Evolutionary conservation across 1,140 invertebrate species (phyloP).

Genomic region (Drosophila pseudoobscura): DNA sequence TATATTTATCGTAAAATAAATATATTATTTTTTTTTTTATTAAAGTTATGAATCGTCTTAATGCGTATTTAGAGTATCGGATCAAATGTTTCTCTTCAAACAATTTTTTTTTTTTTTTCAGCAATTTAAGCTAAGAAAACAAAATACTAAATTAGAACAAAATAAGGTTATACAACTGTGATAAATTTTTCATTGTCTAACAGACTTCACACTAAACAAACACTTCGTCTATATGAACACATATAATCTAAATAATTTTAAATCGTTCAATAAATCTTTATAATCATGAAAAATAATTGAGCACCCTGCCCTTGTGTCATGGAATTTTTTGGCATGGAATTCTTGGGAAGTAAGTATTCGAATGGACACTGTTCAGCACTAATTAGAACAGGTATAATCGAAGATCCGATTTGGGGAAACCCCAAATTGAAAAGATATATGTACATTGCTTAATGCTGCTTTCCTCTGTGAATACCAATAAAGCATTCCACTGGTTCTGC

Average conservation of each 20-base stretch:
- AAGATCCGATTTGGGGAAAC: no score
- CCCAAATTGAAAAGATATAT: no score
- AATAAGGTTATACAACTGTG: constrained; percentile 74
- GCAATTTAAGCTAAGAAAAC: constrained; percentile 50
- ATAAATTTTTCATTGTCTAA: constrained; percentile 79
- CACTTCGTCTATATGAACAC: constrained; percentile 58
- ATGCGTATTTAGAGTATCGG: constrained; percentile 43
- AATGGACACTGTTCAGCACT: no score
- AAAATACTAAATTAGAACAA: constrained; percentile 48
- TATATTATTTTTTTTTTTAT: constrained; percentile 16
- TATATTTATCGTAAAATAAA: constrained; percentile 35
- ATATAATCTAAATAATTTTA: constrained; percentile 73
- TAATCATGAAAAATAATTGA: constrained; percentile 48
- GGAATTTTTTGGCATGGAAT: neutral
- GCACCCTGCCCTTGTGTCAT: neutral
- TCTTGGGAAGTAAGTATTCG: neutral
- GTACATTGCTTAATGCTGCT: no score
- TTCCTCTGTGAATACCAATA: no score
- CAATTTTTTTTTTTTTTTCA: neutral
- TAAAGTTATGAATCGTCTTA: constrained; percentile 38
- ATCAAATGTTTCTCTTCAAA: constrained; percentile 40
- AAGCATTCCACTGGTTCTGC: no score
- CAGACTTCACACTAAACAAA: constrained; percentile 68
- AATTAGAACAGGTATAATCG: no score
- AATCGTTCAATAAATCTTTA: constrained; percentile 76